Evolutionary conservation across 2,797 vertebrate species (phyloP).

Genomic region (Dendrocincla fuliginosa): DNA sequence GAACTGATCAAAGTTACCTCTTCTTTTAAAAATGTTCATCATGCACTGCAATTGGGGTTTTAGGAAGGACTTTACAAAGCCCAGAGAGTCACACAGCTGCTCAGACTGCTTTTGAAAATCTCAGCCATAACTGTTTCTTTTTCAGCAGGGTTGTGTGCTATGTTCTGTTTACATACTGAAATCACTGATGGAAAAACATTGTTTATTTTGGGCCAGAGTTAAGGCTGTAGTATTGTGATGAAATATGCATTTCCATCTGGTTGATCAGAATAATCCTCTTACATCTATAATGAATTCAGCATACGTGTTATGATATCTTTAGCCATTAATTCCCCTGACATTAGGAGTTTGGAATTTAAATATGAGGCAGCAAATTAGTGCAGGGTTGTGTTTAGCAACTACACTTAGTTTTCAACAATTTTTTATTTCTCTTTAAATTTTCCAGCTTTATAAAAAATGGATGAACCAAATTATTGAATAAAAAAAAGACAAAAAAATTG

Average conservation of each 20-base stretch:
- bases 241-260: conserved; percentile 68
- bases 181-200: conserved; percentile 23
- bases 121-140: neutral
- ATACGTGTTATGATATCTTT: conserved; percentile 1
- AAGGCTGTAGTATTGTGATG: conserved; percentile 21
- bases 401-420: neutral
- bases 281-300: conserved; percentile 42
- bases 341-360: conserved; percentile 15
- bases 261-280: conserved; percentile 65
- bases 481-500: neutral
- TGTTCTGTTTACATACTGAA: conserved; percentile 39
- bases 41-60: neutral
- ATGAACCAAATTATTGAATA: neutral
- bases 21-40: neutral
- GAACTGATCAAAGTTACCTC: neutral
- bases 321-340: conserved; percentile 42
- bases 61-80: conserved; percentile 7
- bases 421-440: neutral
- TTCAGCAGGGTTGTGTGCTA: neutral
- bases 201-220: conserved; percentile 38
- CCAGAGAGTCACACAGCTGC: neutral
- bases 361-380: neutral
- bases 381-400: neutral
- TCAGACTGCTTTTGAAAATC: conserved; percentile 17
- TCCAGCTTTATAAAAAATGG: neutral